Base-by-base conservation (phyloP, 2,113 vertebrate genomes). In the Oryzias melastigma region DNA sequence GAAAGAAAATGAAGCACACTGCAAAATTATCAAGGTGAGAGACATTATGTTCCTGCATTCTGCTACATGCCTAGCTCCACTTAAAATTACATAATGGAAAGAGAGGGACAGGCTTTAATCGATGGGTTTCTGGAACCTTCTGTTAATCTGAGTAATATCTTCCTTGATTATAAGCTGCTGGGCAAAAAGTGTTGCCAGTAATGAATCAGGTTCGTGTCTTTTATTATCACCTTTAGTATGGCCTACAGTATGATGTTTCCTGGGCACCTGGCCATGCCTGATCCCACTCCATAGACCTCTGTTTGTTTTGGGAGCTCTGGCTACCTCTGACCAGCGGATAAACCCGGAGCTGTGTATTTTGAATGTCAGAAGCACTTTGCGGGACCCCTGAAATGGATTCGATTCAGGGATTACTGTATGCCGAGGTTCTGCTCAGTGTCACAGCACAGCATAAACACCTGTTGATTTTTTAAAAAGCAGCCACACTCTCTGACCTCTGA, bases 291-390 rank as follows among this genome's bases (percentile, higher is more conserved):
- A 83, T 78, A 82, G 80, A 75, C 81, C 77, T 81, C 55, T 90
- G 73, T 90, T 90, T 90, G 88, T 84, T 86, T 89, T 87, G 89
- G 86, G 80, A 84, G 75, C 76, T 77, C 71, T 73, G 61, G 75
- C 84, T 88, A 85, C 83, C 75, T 81, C 81, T 86, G 85, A 88
- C 87, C 87, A 83, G 77, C 13, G 81, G 68, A 84, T 88, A 76
- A 88, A 89, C 85, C 76, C 81, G 2, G 65, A 75, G 76, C 52
- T 87, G 82, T 87, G 77, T 89, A 83, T 88, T 90, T 88, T 81
- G 80, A 91, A 78, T 87, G 90, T 90, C 89, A 89, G 78, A 80
- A 82, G 82, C 79, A 90, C 86, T 89, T 84, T 78, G 73, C 63
- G 62, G 84, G 81, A 87, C 73, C 81, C 71, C 52, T 79, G 77